Conservation (phyloP, 30 jellyfish, hydroid and myxozoan genomes). For the Hydra vulgaris region DNA sequence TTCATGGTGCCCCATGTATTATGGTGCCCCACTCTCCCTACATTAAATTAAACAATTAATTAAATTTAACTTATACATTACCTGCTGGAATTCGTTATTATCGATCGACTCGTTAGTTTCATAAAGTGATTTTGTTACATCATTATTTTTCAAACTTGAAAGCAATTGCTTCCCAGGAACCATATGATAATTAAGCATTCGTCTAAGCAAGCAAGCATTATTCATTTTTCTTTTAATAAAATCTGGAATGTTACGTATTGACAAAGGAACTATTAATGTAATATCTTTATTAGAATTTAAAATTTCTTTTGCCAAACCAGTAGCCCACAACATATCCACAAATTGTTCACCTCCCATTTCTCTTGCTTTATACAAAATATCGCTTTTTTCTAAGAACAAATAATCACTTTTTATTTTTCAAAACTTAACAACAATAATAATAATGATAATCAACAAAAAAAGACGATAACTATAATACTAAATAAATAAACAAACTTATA, state of each 20-base stretch:
- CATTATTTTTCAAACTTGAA: background rate
- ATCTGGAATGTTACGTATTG: constrained; percentile 27
- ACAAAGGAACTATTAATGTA: constrained; percentile 66
- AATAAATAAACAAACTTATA: background rate
- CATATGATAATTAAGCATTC: constrained; percentile 51
- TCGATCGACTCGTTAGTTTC: background rate
- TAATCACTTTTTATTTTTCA: no score
- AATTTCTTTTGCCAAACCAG: constrained; percentile 56
- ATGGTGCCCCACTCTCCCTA: no score
- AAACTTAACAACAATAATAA: no score
- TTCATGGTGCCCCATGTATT: no score
- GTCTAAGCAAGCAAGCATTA: constrained; percentile 55
- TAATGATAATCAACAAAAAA: background rate
- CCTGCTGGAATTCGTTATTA: background rate
- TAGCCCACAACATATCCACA: constrained; percentile 67
- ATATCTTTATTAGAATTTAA: constrained; percentile 17
- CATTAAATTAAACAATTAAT: no score
- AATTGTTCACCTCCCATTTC: constrained; percentile 14
- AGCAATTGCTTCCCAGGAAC: constrained; percentile 28
- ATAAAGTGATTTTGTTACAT: background rate
- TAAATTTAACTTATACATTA: background rate
- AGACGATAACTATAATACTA: no score
- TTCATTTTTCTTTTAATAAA: constrained; percentile 22
- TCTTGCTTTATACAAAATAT: background rate
- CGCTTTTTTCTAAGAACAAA: background rate